Percentiles rank a stretch among this genome's conserved stretches.
Evolutionary conservation across 2,888 invertebrate species (phyloP).

Genomic region (Mactromeris polynyma): DNA sequence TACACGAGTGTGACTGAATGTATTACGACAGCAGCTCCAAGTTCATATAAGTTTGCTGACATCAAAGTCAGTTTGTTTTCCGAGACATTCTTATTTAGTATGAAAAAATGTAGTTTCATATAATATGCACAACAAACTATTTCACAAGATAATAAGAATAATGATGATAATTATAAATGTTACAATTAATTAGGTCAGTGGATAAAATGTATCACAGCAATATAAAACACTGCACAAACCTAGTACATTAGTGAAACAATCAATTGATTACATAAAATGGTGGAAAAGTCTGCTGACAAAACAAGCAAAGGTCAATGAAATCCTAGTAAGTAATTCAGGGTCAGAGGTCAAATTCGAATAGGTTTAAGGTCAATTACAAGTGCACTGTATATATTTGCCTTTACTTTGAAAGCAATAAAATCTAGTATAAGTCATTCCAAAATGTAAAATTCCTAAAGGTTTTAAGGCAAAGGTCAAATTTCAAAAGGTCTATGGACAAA

Average conservation of each 20-base stretch:
- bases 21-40: no score
- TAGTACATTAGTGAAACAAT: conserved; percentile 5
- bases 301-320: neutral
- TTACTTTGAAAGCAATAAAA: no score
- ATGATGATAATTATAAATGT: neutral
- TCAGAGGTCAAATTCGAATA: no score
- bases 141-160: neutral
- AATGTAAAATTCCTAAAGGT: no score
- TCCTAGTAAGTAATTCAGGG: no score
- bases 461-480: no score
- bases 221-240: neutral
- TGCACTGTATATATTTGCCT: no score
- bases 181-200: neutral
- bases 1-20: no score
- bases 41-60: neutral
- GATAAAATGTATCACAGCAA: neutral
- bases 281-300: neutral
- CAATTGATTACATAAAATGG: no score
- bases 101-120: neutral
- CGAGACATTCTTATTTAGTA: neutral
- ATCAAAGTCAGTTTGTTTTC: neutral
- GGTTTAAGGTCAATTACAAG: no score
- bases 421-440: no score
- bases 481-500: no score
- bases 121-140: neutral